Conservation (phyloP, 2,797 vertebrate genomes). For the Microtus agrestis region DNA sequence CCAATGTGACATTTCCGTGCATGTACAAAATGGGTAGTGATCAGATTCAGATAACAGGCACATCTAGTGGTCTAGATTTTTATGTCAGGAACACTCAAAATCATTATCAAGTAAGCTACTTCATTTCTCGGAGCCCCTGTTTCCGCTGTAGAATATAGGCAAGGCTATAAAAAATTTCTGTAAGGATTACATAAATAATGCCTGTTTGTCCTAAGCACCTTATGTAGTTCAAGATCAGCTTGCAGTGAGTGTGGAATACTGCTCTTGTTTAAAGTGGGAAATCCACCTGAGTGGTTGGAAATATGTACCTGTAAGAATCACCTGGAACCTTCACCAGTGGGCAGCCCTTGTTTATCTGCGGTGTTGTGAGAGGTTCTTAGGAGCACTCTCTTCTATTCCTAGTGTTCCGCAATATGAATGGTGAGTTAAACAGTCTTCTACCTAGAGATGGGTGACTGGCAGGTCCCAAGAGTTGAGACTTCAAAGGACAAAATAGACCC, state of each 20-base stretch:
- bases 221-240: neutral
- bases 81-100: neutral
- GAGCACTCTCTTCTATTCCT: neutral
- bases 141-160: neutral
- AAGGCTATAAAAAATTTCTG: neutral
- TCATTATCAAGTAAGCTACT: conserved; percentile 1
- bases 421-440: neutral
- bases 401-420: neutral
- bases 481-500: neutral
- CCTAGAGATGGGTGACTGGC: neutral
- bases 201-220: neutral
- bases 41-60: neutral
- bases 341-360: neutral
- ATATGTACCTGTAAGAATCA: neutral
- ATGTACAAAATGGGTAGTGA: neutral
- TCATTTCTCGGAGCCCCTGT: neutral
- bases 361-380: neutral
- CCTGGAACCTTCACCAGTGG: neutral
- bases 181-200: neutral
- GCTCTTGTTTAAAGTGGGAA: neutral
- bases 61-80: neutral
- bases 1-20: neutral
- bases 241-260: neutral
- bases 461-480: neutral
- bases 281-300: neutral